Conservation (phyloP, 2,113 vertebrate genomes). For the Scatophagus argus region DNA sequence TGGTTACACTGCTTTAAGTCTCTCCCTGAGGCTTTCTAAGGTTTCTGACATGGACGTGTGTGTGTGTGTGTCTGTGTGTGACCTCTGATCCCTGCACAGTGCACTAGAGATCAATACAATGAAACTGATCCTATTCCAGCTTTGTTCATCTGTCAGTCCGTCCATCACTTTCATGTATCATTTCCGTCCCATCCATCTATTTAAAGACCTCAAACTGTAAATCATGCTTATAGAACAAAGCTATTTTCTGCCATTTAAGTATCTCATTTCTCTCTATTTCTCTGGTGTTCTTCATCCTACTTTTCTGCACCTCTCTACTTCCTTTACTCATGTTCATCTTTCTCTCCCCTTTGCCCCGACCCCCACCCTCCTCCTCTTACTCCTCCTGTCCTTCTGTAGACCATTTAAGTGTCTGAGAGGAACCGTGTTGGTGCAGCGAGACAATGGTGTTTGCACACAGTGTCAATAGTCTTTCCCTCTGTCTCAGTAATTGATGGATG, state of each 20-base stretch:
- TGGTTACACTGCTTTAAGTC: slow-evolving; percentile 62
- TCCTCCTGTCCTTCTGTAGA: slow-evolving; percentile 76
- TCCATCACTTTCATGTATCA: slow-evolving; percentile 55
- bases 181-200: slow-evolving; percentile 65
- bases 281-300: not conserved
- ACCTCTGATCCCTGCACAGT: slow-evolving; percentile 70
- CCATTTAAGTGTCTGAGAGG: slow-evolving; percentile 87
- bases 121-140: slow-evolving; percentile 62
- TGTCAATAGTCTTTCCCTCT: slow-evolving; percentile 90
- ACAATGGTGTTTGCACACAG: slow-evolving; percentile 87
- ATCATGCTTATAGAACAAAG: slow-evolving; percentile 9
- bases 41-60: slow-evolving; percentile 52
- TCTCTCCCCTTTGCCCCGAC: not conserved
- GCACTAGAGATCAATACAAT: slow-evolving; percentile 64
- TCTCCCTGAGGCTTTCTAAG: slow-evolving; percentile 70
- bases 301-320: not conserved
- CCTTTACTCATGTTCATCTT: not conserved
- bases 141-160: slow-evolving; percentile 66
- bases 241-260: slow-evolving; percentile 6
- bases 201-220: slow-evolving; percentile 44
- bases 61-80: slow-evolving; percentile 46
- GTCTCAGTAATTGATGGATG: slow-evolving; percentile 82
- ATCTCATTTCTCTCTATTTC: not conserved
- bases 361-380: too few species aligned
- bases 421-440: slow-evolving; percentile 71